Percentiles rank a stretch among this genome's conserved stretches.
phyloP scores from a whole-genome alignment of 2,797 vertebrate species.

The Sternotherus odoratus region DNA sequence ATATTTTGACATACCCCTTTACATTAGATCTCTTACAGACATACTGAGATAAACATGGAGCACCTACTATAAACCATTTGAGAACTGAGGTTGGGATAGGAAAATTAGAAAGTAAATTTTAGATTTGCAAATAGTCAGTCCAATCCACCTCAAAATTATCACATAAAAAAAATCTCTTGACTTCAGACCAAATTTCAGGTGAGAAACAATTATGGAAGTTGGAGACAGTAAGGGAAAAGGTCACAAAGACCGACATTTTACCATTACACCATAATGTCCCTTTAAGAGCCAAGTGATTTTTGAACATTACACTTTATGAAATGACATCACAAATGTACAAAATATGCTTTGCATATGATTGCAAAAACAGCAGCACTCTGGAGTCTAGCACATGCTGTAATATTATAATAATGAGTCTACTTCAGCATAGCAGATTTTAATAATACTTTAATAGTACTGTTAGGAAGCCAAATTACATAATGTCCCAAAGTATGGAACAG shows the following conservation, averaged over 20 bases:
- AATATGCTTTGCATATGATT: constrained; percentile 61
- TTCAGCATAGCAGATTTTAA: constrained; percentile 73
- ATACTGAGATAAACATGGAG: background rate
- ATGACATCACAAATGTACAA: constrained; percentile 59
- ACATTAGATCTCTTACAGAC: constrained; percentile 4
- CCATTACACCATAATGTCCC: constrained; percentile 25
- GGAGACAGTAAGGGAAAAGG: background rate
- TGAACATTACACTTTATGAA: constrained; percentile 23
- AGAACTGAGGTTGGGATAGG: background rate
- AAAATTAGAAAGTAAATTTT: constrained; percentile 53
- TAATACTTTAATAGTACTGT: constrained; percentile 79
- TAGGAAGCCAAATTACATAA: constrained; percentile 77
- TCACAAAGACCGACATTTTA: constrained; percentile 37
- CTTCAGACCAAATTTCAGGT: constrained; percentile 36
- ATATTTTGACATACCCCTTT: background rate
- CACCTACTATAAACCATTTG: background rate
- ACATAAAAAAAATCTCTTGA: background rate
- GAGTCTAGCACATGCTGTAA: constrained; percentile 57
- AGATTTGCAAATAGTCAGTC: background rate
- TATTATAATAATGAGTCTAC: constrained; percentile 70
- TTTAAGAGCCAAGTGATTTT: constrained; percentile 24
- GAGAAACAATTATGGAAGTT: constrained; percentile 32
- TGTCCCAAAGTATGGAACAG: constrained; percentile 59
- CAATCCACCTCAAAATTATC: constrained; percentile 27
- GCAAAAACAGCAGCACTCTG: constrained; percentile 45